Evolutionary conservation across 2,113 vertebrate species (phyloP).

Genomic region (Typhlomys cinereus): DNA sequence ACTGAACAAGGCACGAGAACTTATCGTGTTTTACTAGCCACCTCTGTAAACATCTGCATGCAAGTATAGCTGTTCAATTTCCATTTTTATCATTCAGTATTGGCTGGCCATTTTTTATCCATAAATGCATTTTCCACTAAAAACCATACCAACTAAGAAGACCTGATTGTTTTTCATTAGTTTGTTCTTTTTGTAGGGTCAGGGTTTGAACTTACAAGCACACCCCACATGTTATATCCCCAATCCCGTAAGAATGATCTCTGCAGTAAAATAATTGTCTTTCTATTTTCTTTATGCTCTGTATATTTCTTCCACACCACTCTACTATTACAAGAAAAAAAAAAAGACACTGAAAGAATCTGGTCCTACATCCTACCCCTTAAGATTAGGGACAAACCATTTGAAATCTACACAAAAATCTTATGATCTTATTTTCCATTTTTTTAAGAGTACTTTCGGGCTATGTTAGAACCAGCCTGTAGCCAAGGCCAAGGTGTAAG

Average conservation of each 20-base stretch:
- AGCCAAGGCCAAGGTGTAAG: conserved; percentile 59
- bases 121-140: not conserved
- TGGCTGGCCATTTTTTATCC: conserved; percentile 39
- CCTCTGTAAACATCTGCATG: not conserved
- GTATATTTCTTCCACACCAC: not conserved
- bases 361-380: not conserved
- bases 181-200: too few species aligned
- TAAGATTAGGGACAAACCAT: not conserved
- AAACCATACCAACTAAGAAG: not conserved
- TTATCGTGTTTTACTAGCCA: not conserved
- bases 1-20: not conserved
- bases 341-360: not conserved
- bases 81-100: not conserved
- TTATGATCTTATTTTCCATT: conserved; percentile 26
- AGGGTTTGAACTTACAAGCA: too few species aligned
- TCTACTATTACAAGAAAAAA: not conserved
- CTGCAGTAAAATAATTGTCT: conserved; percentile 20
- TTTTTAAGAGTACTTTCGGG: conserved; percentile 32
- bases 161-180: not conserved
- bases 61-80: too few species aligned
- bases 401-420: conserved; percentile 40
- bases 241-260: not conserved
- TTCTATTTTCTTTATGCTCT: conserved; percentile 45
- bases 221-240: not conserved
- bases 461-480: conserved; percentile 56